Percentiles rank a stretch among this genome's conserved stretches.
These are phyloP conservation scores for Metacarcinus magister DNA, from an alignment of 2,888 invertebrate genomes.

Conservation along the genomic window DNA sequence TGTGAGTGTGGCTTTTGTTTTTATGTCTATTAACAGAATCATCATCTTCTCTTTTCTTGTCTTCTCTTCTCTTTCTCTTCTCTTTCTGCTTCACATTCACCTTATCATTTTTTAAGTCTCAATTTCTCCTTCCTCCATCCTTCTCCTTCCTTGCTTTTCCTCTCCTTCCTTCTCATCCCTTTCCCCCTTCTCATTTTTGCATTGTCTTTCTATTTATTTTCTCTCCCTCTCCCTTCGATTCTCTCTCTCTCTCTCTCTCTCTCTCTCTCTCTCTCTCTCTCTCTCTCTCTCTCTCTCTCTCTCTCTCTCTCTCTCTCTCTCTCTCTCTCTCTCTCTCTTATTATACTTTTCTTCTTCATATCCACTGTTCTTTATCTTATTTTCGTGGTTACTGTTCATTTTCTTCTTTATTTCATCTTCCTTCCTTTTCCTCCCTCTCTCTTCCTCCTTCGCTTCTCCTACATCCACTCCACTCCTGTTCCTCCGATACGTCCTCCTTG, in stretches of 20 bases:
- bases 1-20: background rate
- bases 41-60: background rate
- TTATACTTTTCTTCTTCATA: background rate
- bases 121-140: background rate
- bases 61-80: background rate
- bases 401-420: background rate
- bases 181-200: background rate
- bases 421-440: background rate
- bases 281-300: background rate
- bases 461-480: background rate
- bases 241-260: background rate
- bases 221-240: background rate
- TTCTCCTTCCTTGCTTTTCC: background rate
- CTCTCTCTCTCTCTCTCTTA: background rate
- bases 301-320: background rate
- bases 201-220: too few relatives aligned
- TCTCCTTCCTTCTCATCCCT: background rate
- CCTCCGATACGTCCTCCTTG: too few relatives aligned
- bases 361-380: background rate
- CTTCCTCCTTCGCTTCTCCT: background rate
- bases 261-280: slow-evolving; percentile 57
- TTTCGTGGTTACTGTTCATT: background rate
- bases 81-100: slow-evolving; percentile 14
- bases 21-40: background rate
- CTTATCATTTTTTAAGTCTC: background rate